A percentile compares a stretch with the other conserved stretches of the same genome.
Evolutionary conservation across 2,113 vertebrate species (phyloP).

Genomic region (Lipophrys pholis): DNA sequence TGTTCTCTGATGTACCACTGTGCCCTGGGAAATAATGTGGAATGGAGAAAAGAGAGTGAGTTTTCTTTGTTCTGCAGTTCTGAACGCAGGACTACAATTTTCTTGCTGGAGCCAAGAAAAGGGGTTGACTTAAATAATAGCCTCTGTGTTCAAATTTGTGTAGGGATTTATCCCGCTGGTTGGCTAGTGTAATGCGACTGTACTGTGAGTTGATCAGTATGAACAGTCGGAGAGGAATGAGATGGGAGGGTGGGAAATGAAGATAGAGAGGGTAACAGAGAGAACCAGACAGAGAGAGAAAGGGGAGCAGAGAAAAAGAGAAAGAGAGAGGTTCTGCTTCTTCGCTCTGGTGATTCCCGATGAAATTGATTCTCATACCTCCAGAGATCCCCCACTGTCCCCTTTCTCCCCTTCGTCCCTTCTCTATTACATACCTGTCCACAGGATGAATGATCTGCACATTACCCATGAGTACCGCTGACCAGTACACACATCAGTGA

Average conservation of each 20-base stretch:
- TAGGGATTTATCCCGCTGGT: constrained; percentile 66
- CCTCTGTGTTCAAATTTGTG: constrained; percentile 71
- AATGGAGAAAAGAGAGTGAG: constrained; percentile 29
- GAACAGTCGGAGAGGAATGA: constrained; percentile 38
- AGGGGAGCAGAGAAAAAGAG: constrained; percentile 18
- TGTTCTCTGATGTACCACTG: constrained; percentile 53
- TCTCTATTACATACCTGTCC: constrained; percentile 77
- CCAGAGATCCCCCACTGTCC: constrained; percentile 69
- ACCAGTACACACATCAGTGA: constrained; percentile 63
- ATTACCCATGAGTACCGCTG: constrained; percentile 72
- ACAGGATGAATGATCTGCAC: constrained; percentile 76
- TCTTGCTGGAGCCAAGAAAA: constrained; percentile 54
- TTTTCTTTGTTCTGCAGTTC: constrained; percentile 66
- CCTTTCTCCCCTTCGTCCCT: constrained; percentile 45
- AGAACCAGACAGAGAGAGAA: constrained; percentile 13
- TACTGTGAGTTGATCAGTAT: constrained; percentile 52
- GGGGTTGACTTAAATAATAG: constrained; percentile 68
- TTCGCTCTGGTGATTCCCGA: constrained; percentile 64
- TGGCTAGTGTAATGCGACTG: constrained; percentile 41
- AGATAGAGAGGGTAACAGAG: constrained; percentile 39
- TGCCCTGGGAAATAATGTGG: constrained; percentile 36
- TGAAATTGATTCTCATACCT: constrained; percentile 77
- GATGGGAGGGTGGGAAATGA: constrained; percentile 46
- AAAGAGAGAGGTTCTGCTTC: constrained; percentile 56
- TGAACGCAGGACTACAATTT: constrained; percentile 51